These are phyloP conservation scores for Orthonyx spaldingii DNA, from an alignment of 2,113 vertebrate genomes.

Conservation along the genomic window DNA sequence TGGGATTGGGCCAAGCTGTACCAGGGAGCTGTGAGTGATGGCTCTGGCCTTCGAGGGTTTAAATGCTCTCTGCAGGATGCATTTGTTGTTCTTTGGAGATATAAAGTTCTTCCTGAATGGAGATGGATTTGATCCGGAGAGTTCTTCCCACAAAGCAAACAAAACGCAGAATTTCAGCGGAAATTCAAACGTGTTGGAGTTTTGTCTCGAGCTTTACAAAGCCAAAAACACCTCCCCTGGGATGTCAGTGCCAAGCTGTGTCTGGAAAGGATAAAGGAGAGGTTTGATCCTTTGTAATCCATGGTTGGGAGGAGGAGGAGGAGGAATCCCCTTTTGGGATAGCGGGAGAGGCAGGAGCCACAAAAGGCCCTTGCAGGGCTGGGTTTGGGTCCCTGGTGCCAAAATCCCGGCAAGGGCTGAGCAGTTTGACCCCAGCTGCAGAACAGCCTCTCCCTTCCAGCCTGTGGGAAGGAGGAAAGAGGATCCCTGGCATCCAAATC, in stretches of 20 bases:
- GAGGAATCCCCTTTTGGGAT: background rate
- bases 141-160: background rate
- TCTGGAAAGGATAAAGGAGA: background rate
- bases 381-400: background rate
- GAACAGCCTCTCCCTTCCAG: background rate
- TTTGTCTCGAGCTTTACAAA: background rate
- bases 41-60: background rate
- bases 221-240: background rate
- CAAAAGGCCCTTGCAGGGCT: background rate
- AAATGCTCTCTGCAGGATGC: background rate
- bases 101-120: background rate
- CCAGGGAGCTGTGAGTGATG: background rate
- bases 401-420: background rate
- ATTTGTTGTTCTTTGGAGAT: background rate
- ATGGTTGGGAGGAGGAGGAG: background rate
- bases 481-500: background rate
- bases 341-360: background rate
- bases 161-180: background rate
- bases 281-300: background rate
- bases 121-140: background rate
- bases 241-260: background rate
- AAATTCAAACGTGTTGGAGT: background rate
- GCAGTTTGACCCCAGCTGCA: background rate
- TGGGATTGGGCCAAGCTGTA: background rate
- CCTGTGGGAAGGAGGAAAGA: background rate